Conservation (phyloP, 2,113 vertebrate genomes). For the Rhineura floridana region DNA sequence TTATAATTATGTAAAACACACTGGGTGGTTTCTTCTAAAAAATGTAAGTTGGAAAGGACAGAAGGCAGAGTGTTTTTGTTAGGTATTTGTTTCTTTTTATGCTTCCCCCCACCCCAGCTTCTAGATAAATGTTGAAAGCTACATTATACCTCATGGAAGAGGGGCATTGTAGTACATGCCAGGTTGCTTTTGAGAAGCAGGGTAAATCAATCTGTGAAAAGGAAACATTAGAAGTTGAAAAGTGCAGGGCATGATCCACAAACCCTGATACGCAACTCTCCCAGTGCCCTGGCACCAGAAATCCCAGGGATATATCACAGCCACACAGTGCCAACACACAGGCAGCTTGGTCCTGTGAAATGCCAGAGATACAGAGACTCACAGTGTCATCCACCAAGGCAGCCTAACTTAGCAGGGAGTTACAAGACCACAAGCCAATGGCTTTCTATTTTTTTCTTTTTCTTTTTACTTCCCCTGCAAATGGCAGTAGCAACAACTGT, state of each 20-base stretch:
- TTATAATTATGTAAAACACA: neutral
- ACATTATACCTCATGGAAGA: neutral
- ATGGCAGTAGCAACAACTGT: no score
- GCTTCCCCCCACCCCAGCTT: neutral
- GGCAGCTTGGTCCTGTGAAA: neutral
- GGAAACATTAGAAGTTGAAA: neutral
- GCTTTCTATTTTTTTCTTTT: neutral
- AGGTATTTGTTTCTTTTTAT: neutral
- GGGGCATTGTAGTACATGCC: neutral
- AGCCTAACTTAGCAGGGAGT: neutral
- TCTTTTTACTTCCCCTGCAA: no score
- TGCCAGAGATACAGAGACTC: neutral
- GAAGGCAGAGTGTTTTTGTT: constrained; percentile 14
- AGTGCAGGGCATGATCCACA: neutral
- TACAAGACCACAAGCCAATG: neutral
- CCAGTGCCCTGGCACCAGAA: neutral
- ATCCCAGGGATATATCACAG: neutral
- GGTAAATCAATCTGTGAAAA: neutral
- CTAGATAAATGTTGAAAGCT: neutral
- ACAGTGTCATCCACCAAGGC: neutral
- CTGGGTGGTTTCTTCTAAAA: neutral
- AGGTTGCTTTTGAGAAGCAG: neutral
- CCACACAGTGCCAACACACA: no score
- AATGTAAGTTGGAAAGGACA: neutral
- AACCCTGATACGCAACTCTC: neutral